Base-by-base conservation (phyloP, 2,888 invertebrate genomes). In the Mylabris sibirica region DNA sequence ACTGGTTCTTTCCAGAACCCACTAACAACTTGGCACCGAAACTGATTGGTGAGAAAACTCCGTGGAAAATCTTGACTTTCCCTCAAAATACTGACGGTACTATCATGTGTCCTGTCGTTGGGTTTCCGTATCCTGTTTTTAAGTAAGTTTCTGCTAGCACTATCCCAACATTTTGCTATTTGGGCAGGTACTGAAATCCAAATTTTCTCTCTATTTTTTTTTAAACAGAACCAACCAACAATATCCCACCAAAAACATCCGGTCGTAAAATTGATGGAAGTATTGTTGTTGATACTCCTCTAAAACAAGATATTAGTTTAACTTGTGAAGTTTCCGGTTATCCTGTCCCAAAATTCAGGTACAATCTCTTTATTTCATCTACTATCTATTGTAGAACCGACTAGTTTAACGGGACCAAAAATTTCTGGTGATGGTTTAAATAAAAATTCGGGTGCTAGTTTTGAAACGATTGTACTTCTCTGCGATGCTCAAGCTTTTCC, bases 341-440 rank as follows among this genome's bases (percentile, higher is more conserved):
- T 83, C 92, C 93, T 72, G 89, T 89, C 73, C 92, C 92, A 73
- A 80, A 89, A 78, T 91, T 89, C 89, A 92, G 92, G 92, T 92
- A 89, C 71, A 74, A 73, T 44, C 68, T 87, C 61, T 30, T 64
- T 71, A 24, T 66, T 64, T 59, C 68, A 53, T 14, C 63, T 84
- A 88, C 12, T 53, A 17, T 49, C 3, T 49, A 24, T 57, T 26
- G 14, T 57, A 57, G 88, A 88, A 79, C 88, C 88, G 44, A 87
- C 87, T 57, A 85, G 87, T 76, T 87, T 87, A 76, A 87, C 87
- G 53, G 82, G 83, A 68, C 87, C 88, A 17, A 85, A 85, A 76
- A 78, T 87, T 63, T 85, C 87, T 60, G 87, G 87, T 26, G 87
- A 87, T 76, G 88, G 89, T 71, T 85, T 88, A 75, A 89, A 88